A percentile compares a stretch with the other conserved stretches of the same genome.
Evolutionary conservation across 2,888 invertebrate genomes (phyloP).

Genomic region (Lasioglossum marginatum): DNA sequence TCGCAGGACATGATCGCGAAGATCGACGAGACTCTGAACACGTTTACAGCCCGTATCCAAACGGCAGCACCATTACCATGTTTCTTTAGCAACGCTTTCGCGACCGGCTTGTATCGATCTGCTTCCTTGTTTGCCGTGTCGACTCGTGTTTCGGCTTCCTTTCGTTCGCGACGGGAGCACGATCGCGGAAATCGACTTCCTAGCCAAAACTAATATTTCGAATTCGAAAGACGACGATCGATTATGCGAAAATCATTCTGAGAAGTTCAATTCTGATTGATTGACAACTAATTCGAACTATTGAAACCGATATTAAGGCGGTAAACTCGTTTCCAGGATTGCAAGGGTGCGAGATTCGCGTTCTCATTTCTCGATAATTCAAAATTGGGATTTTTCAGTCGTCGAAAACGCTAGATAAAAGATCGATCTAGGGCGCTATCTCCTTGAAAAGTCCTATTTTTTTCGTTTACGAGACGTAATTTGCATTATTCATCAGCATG

Average conservation of each 20-base stretch:
- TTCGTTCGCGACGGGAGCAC: not conserved
- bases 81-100: constrained; percentile 68
- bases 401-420: too few relatives aligned
- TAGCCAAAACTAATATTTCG: not conserved
- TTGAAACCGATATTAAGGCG: too few relatives aligned
- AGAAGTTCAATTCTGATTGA: not conserved
- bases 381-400: too few relatives aligned
- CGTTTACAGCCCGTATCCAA: constrained; percentile 64
- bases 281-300: too few relatives aligned
- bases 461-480: too few relatives aligned
- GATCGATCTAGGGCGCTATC: too few relatives aligned
- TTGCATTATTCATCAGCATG: too few relatives aligned
- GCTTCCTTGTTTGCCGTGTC: not conserved
- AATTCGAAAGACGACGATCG: not conserved
- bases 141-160: not conserved
- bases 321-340: too few relatives aligned
- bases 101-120: constrained; percentile 54
- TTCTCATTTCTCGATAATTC: too few relatives aligned
- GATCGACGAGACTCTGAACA: not conserved
- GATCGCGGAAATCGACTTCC: not conserved
- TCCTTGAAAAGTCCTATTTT: too few relatives aligned
- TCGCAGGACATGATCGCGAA: constrained; percentile 44
- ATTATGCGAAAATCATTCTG: not conserved
- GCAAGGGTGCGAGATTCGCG: too few relatives aligned
- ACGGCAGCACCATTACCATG: constrained; percentile 35